Evolutionary conservation across 1,140 invertebrate genomes (phyloP).

Genomic region (Drosophila bocki): DNA sequence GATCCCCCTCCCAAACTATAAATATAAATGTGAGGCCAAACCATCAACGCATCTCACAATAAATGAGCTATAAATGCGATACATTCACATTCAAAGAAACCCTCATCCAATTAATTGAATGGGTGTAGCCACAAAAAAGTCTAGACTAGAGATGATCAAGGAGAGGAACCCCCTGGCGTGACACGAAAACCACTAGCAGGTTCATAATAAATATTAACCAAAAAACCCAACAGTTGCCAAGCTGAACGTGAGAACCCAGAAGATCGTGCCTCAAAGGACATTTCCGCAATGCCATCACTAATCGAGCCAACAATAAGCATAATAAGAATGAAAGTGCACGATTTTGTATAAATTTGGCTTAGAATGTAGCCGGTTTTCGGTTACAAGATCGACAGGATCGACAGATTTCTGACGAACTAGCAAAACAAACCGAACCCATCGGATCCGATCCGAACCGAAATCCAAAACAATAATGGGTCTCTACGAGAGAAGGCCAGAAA

Average conservation of each 20-base stretch:
- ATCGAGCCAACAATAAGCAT: constrained; percentile 18
- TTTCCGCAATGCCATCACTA: constrained; percentile 26
- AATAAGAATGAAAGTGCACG: constrained; percentile 32
- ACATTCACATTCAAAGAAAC: constrained; percentile 16
- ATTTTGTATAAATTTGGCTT: constrained; percentile 41
- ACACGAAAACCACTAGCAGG: constrained; percentile 16
- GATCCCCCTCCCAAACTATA: neutral
- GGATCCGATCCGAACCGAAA: constrained; percentile 5
- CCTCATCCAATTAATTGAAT: constrained; percentile 41
- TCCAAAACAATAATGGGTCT: constrained; percentile 33
- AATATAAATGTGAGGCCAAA: constrained; percentile 17
- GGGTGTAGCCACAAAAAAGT: constrained; percentile 16
- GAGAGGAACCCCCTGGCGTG: constrained; percentile 21
- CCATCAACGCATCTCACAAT: constrained; percentile 19
- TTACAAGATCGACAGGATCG: constrained; percentile 44
- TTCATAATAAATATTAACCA: neutral
- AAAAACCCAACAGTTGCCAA: constrained; percentile 11
- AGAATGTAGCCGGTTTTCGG: constrained; percentile 41
- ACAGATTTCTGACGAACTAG: constrained; percentile 41
- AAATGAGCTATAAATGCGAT: constrained; percentile 38
- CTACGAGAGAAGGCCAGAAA: constrained; percentile 39
- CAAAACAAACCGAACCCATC: constrained; percentile 30
- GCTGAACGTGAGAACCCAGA: constrained; percentile 15
- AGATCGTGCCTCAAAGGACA: constrained; percentile 32
- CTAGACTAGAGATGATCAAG: constrained; percentile 23